phyloP scores from a whole-genome alignment of 92 coral and sea anemone genomes.

The Palythoa grandis region DNA sequence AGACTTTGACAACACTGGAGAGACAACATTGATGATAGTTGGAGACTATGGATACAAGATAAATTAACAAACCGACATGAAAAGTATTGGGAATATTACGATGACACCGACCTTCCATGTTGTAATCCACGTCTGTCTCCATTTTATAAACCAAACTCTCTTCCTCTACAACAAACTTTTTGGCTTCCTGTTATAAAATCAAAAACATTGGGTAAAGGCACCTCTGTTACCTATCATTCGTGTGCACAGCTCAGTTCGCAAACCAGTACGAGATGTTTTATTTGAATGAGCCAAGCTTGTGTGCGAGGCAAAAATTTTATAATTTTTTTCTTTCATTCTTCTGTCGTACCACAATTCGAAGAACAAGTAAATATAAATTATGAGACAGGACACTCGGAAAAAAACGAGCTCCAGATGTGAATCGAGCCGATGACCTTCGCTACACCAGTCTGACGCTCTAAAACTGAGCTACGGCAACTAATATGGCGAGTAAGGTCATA shows the following conservation, averaged over 20 bases:
- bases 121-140: slow-evolving; percentile 95
- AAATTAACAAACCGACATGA: not conserved
- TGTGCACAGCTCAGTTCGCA: not conserved
- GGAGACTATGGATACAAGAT: not conserved
- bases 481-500: too few relatives aligned
- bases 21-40: not conserved
- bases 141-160: slow-evolving; percentile 83
- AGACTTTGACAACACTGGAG: too few relatives aligned
- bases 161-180: slow-evolving; percentile 78
- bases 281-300: too few relatives aligned
- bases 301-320: too few relatives aligned
- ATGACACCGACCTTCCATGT: slow-evolving; percentile 80
- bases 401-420: too few relatives aligned
- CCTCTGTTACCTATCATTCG: not conserved
- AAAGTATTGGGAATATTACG: not conserved
- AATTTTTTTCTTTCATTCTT: too few relatives aligned
- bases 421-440: too few relatives aligned
- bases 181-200: slow-evolving; percentile 74
- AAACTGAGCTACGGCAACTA: too few relatives aligned
- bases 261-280: not conserved
- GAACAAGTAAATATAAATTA: too few relatives aligned
- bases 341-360: too few relatives aligned
- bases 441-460: too few relatives aligned
- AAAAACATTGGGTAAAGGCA: not conserved
- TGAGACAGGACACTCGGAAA: too few relatives aligned